Base-by-base conservation (phyloP, 2,797 vertebrate genomes). In the Trachops cirrhosus region DNA sequence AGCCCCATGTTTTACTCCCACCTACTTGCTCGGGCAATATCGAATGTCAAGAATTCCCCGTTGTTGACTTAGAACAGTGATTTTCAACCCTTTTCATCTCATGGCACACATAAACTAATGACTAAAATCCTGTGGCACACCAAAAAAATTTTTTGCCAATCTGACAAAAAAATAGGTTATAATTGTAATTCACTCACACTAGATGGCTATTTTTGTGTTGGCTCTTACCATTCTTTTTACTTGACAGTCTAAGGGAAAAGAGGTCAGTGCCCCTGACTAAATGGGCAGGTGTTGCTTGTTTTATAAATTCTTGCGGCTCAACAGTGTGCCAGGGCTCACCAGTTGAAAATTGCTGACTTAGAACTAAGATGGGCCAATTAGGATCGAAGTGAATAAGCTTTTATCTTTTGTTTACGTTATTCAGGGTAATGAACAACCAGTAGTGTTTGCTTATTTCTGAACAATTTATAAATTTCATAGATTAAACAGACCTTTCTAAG, bases 21-120 rank as follows among this genome's bases (percentile, higher is more conserved):
- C 32, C 68, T 39, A 22, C 37, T 68, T 57, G 78, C 37, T 86
- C 85, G 93, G 91, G 59, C 93, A 54, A 84, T 52, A 18, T 7
- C 57, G 74, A 97, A 86, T 93, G 96, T 95, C 85, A 97, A n/a
- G 87, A 94, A 93, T 73, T 92, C 94, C 92, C 96, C 41, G 0
- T 9, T 92, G 90, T 80, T 90, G 88, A 84, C 82, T 97, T 94
- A 91, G 52, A 92, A 75, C 78, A 18, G 32, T 64, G 62, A n/a
- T n/a, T 16, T n/a, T 64, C 29, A 64, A 2, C 62, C 29, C 5
- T 64, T n/a, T 16, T 64, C 32, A 64, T 32, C 12, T 32, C 59
- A 32, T 6, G 59, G 29, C 29, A 32, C 29, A 32, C 59, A 32
- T 16, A 62, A 62, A 16, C 29, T 32, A 64, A 18, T 64, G 29